These are phyloP conservation scores for Catamblyrhynchus diadema DNA, from an alignment of 2,797 vertebrate species.

Conservation along the genomic window DNA sequence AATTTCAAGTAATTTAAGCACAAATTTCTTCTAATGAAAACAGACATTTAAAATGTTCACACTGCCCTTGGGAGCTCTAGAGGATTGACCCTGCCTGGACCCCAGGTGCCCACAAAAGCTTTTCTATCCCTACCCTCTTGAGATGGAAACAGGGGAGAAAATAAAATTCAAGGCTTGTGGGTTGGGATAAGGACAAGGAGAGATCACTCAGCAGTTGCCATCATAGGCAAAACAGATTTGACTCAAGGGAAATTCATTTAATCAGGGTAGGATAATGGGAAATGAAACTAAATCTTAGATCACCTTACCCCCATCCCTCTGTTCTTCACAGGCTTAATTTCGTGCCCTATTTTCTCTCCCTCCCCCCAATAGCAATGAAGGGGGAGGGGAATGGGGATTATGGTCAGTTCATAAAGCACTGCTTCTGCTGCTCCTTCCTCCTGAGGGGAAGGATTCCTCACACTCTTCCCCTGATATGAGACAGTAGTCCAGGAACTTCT, in stretches of 20 bases:
- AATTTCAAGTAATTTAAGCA: neutral
- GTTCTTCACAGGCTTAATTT: neutral
- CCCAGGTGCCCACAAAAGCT: neutral
- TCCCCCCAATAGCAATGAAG: neutral
- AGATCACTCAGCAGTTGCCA: neutral
- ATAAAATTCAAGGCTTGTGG: neutral
- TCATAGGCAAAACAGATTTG: neutral
- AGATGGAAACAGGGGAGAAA: neutral
- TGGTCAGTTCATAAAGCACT: neutral
- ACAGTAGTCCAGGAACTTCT: neutral
- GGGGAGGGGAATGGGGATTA: neutral
- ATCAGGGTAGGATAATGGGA: neutral
- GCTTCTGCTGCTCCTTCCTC: neutral
- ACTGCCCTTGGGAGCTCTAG: neutral
- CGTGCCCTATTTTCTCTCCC: neutral
- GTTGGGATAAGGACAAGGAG: neutral
- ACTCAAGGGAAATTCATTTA: neutral
- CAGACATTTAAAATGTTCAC: neutral
- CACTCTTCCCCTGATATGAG: neutral
- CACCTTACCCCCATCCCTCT: neutral
- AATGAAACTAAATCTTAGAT: neutral
- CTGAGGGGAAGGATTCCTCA: neutral
- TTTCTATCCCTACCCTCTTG: neutral
- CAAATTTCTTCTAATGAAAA: neutral
- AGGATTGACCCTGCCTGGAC: neutral